Evolutionary conservation across 1,140 invertebrate genomes (phyloP), one percentile per base, ranked within the genome.

Genomic region (Lepidostoma basale): DNA sequence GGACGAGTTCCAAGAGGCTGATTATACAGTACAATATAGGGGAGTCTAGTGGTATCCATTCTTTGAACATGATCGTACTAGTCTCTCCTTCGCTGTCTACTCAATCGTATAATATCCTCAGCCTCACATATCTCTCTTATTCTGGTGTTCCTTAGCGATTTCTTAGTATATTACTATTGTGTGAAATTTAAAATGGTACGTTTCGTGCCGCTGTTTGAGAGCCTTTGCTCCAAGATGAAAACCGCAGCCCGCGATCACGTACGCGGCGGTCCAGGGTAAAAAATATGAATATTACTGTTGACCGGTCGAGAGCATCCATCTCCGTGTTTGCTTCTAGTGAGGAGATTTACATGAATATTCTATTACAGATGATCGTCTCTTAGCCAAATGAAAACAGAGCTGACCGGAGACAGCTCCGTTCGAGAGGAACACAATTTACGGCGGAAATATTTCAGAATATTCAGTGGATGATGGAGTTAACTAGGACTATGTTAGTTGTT

Each of bases 301-400:
- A 60, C 22, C 56, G 56, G 33, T 60, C 22, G 56, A 60, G 14
- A 44, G 33, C 36, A 40, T 60, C 42, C 36, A 60, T 42, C 52
- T 30, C 9, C 36, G 9, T 25, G 36, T 56, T 42, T 40, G 56
- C 33, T 42, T 59, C 54, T 23, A 39, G 33, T 39, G n/a, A 18
- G 22, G 18, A 39, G 14, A 25, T 40, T 22, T 59, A 59, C 54
- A 59, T 59, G 54, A 59, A 59, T 59, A 59, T 59, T 59, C 54
- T 59, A 39, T 59, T 59, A 59, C 30, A 10, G 8, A 56, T 20
- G 39, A 44, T 60, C 36, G 25, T 60, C 20, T 30, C 26, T 54
- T 33, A 33, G 22, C 12, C 56, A 26, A 60, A 40, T 60, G 33
- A 60, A 40, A 60, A 60, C 30, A 56, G 14, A 56, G n/a, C 10